A percentile compares a stretch with the other conserved stretches of the same genome.
These are phyloP conservation scores for Moxostoma hubbsi DNA, from an alignment of 2,797 vertebrate genomes.

Conservation along the genomic window DNA sequence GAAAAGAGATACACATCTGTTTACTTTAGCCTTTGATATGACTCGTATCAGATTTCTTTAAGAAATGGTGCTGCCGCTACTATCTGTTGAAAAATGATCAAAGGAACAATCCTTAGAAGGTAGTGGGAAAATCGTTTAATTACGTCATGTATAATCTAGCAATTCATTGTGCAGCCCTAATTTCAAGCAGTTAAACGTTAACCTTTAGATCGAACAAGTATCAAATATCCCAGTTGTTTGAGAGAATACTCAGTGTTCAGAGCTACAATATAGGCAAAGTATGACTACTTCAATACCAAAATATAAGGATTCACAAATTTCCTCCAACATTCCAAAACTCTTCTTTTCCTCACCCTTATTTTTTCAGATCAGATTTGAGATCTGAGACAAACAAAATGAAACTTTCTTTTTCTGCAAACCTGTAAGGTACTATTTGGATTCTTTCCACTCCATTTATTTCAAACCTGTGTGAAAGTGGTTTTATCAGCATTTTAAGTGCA, in stretches of 20 bases:
- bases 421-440: background rate
- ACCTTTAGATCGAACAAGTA: background rate
- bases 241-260: too few species aligned
- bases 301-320: too few species aligned
- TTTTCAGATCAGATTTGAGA: too few species aligned
- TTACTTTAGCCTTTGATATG: background rate
- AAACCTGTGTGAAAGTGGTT: slow-evolving; percentile 1
- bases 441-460: background rate
- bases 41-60: background rate
- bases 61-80: background rate
- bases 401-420: background rate
- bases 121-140: background rate
- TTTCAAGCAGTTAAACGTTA: background rate
- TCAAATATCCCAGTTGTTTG: too few species aligned
- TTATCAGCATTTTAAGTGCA: slow-evolving; percentile 13
- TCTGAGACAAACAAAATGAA: background rate
- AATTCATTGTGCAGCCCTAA: too few species aligned
- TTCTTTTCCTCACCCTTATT: too few species aligned
- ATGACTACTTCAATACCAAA: too few species aligned
- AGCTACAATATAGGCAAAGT: too few species aligned
- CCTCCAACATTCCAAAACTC: too few species aligned
- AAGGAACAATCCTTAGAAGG: background rate
- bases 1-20: slow-evolving; percentile 14
- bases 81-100: background rate
- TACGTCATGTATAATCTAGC: too few species aligned